Conservation (phyloP, 2,113 vertebrate species). For the Hippoglossus stenolepis region DNA sequence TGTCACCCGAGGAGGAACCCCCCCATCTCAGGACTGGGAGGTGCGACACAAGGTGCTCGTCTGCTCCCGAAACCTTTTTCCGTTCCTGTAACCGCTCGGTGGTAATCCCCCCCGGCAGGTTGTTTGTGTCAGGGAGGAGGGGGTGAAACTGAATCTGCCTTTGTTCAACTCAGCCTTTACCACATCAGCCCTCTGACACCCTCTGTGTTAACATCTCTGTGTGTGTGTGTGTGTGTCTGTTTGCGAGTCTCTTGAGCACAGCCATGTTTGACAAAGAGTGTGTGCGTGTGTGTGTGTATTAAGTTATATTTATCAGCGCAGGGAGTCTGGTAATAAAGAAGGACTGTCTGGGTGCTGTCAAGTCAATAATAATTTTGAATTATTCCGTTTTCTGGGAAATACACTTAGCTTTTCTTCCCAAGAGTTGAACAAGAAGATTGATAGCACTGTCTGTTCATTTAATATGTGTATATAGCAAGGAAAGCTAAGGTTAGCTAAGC, state of each 20-base stretch:
- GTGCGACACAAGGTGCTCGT: constrained; percentile 43
- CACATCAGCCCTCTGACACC: constrained; percentile 66
- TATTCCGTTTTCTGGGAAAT: not conserved
- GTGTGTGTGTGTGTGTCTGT: constrained; percentile 20
- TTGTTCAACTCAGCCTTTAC: constrained; percentile 69
- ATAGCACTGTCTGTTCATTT: not conserved
- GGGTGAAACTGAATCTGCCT: constrained; percentile 63
- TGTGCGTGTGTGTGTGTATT: not conserved
- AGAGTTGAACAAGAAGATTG: not conserved
- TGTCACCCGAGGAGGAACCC: constrained; percentile 9
- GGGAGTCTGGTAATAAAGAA: too few relatives aligned
- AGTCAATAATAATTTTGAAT: not conserved
- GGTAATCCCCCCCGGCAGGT: constrained; percentile 71
- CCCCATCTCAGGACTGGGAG: constrained; percentile 42
- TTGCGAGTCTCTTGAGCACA: constrained; percentile 19
- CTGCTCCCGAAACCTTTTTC: constrained; percentile 58
- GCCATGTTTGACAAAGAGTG: constrained; percentile 5
- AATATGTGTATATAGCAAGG: not conserved
- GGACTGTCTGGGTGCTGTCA: not conserved
- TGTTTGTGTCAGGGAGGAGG: constrained; percentile 53
- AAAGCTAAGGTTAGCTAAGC: not conserved
- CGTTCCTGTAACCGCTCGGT: constrained; percentile 59
- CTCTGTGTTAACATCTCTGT: constrained; percentile 54
- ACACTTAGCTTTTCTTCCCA: not conserved
- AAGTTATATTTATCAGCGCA: not conserved